Conservation (phyloP, 1,140 invertebrate genomes). For the Cherax quadricarinatus region DNA sequence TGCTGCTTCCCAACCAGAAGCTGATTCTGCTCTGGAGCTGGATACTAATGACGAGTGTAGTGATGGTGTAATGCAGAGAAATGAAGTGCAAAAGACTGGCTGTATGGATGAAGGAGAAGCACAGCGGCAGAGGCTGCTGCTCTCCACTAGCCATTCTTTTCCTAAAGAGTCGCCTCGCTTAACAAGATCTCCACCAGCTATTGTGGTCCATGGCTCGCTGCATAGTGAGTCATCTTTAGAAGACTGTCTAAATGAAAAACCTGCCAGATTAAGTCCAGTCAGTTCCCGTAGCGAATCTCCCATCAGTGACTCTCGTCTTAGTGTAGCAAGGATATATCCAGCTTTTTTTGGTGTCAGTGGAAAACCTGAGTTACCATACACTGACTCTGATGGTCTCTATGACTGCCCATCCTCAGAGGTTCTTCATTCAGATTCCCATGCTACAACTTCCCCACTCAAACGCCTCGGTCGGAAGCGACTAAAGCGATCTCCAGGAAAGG, state of each 20-base stretch:
- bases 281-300: constrained; percentile 87
- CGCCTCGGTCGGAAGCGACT: constrained; percentile 59
- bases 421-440: constrained; percentile 73
- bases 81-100: constrained; percentile 1
- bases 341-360: constrained; percentile 82
- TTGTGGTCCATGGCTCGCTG: constrained; percentile 79
- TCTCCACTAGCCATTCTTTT: constrained; percentile 72
- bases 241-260: constrained; percentile 68
- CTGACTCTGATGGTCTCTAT: constrained; percentile 86
- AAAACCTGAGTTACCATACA: constrained; percentile 82
- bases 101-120: constrained; percentile 47
- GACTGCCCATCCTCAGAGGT: constrained; percentile 86
- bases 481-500: constrained; percentile 51
- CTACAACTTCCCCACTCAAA: constrained; percentile 51
- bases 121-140: constrained; percentile 53
- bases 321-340: constrained; percentile 80
- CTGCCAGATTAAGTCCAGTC: constrained; percentile 79
- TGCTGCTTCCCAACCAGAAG: constrained; percentile 58
- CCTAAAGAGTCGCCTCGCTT: constrained; percentile 73
- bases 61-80: constrained; percentile 30
- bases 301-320: constrained; percentile 80
- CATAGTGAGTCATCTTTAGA: constrained; percentile 67
- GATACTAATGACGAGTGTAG: constrained; percentile 70
- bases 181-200: constrained; percentile 81
- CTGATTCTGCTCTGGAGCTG: constrained; percentile 64